These are phyloP conservation scores for Solenopsis invicta DNA, from an alignment of 1,140 invertebrate genomes.

Conservation along the genomic window DNA sequence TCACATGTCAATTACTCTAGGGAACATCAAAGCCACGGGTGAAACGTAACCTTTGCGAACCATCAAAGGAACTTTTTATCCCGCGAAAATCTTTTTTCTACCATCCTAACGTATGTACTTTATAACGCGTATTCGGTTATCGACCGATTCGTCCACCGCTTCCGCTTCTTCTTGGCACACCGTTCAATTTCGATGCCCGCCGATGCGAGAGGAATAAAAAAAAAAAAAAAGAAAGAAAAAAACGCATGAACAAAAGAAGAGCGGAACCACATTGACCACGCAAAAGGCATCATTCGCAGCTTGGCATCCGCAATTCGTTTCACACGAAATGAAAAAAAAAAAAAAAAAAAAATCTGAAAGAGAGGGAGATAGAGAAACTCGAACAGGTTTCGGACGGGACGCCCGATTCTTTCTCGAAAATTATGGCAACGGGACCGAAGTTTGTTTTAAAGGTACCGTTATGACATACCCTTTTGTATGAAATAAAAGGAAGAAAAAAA, in stretches of 20 bases:
- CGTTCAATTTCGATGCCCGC: conserved; percentile 37
- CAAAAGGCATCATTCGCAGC: conserved; percentile 43
- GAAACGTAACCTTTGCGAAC: conserved; percentile 69
- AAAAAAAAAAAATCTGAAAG: not conserved
- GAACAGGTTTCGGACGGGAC: conserved; percentile 48
- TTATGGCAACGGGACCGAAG: conserved; percentile 54
- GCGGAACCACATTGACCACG: conserved; percentile 29
- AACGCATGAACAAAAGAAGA: conserved; percentile 11
- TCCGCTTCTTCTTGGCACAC: conserved; percentile 72
- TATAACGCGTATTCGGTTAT: conserved; percentile 69
- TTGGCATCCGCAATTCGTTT: conserved; percentile 44
- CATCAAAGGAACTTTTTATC: conserved; percentile 73
- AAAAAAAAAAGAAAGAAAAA: too few relatives aligned
- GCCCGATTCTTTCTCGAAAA: conserved; percentile 54
- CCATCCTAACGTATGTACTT: conserved; percentile 69
- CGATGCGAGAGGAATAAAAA: conserved; percentile 4
- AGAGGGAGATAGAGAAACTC: conserved; percentile 26
- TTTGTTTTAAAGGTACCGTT: conserved; percentile 54
- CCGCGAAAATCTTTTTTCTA: conserved; percentile 76
- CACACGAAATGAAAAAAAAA: conserved; percentile 10
- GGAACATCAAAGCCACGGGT: conserved; percentile 87
- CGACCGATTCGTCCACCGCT: conserved; percentile 75
- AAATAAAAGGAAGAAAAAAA: conserved; percentile 8
- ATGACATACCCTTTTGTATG: conserved; percentile 32
- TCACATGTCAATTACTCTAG: conserved; percentile 90